These are phyloP conservation scores for Holcopasites calliopsidis DNA, from an alignment of 1,140 invertebrate species.

Conservation along the genomic window DNA sequence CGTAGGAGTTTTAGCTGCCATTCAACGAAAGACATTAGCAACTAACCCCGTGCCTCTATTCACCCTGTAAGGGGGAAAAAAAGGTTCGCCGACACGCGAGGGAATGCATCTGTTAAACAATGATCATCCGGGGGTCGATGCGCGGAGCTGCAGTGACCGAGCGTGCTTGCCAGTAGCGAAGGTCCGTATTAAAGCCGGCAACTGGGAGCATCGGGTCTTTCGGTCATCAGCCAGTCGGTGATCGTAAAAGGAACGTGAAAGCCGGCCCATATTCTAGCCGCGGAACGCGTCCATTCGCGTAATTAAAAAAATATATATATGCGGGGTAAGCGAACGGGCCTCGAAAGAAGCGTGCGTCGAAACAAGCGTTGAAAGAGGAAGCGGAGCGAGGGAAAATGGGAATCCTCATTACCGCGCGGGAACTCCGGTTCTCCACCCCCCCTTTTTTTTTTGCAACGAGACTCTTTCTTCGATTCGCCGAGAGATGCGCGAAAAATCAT, in stretches of 20 bases:
- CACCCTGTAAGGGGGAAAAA: neutral
- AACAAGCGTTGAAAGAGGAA: neutral
- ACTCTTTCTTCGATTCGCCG: neutral
- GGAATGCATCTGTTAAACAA: constrained; percentile 4
- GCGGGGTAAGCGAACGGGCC: too few species aligned
- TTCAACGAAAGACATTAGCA: neutral
- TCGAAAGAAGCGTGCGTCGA: neutral
- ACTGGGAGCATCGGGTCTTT: neutral
- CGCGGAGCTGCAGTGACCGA: constrained; percentile 22
- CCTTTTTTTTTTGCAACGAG: too few species aligned
- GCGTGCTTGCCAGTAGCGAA: neutral
- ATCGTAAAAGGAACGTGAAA: constrained; percentile 11
- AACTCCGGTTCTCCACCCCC: neutral
- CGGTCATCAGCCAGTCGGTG: constrained; percentile 5
- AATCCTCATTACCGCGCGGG: neutral
- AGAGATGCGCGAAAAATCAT: neutral
- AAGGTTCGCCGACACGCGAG: neutral
- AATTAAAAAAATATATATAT: constrained; percentile 11
- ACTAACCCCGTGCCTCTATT: neutral
- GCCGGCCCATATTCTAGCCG: neutral
- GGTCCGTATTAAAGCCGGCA: constrained; percentile 8
- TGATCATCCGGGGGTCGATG: constrained; percentile 10
- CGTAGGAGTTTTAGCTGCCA: too few species aligned
- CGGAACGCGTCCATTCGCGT: constrained; percentile 24
- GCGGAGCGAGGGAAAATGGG: neutral